Evolutionary conservation across 2,888 invertebrate genomes (phyloP), one percentile per base, ranked within the genome.

Genomic region (Caenorhabditis sinica): DNA sequence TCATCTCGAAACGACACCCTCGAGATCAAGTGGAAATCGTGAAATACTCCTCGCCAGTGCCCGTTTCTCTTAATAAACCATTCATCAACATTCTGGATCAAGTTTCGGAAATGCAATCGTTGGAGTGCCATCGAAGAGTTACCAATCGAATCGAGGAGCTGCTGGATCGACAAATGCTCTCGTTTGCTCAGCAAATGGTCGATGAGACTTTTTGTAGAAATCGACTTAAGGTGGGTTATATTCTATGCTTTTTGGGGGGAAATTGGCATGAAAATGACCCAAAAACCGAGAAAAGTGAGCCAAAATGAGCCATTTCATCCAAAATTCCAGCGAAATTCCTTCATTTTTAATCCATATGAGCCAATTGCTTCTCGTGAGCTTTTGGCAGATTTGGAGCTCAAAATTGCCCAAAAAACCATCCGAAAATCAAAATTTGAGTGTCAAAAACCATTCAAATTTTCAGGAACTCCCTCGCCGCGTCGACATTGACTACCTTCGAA

Each of bases 51-150:
- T 80, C 85, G 15, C 91, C 92, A 0, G 84, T 86, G 51, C 69
- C 84, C 1, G 88, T 92, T 8, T 86, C 88, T 28, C 87, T 93
- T 61, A 93, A 93, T 86, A 90, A 91, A 56, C 93, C 93, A 17
- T 89, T 93, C 56, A 92, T 93, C 73, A 91, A 91, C 82, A 90
- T 93, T 68, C 77, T 93, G 65, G 92, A 92, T 82, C 92, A 88
- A 83, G 79, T 85, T 5, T 86, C 89, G 1, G 89, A 87, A 45
- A 80, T 87, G 72, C 91, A 90, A 69, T 86, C 88, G 9, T 30
- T 72, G 9, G 65, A 58, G 17, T 85, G 83, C 60, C 90, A 92
- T 68, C 20, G 69, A 33, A 77, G 90, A 53, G 80, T 92, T 40
- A 79, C 77, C 17, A 73, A 86, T 23, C 40, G 91, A 20, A 88